Percentiles rank a stretch among this genome's conserved stretches.
phyloP scores from a whole-genome alignment of 2,888 invertebrate species.

The Pyrochroa serraticornis region DNA sequence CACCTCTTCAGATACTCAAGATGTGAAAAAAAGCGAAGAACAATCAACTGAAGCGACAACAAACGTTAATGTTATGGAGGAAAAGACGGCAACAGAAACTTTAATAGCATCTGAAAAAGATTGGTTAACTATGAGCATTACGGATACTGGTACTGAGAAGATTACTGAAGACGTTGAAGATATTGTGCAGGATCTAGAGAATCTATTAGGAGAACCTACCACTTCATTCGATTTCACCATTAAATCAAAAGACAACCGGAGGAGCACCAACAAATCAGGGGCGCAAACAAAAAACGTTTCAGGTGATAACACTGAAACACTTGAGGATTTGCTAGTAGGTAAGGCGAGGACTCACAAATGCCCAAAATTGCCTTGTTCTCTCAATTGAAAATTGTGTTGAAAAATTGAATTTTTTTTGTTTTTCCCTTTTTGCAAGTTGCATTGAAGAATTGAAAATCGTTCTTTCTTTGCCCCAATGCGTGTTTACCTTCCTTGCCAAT shows the following conservation, averaged over 20 bases:
- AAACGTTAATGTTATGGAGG: constrained; percentile 5
- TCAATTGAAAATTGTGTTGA: too few relatives aligned
- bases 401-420: too few relatives aligned
- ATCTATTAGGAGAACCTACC: constrained; percentile 49
- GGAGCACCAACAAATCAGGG: not conserved
- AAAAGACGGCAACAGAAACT: not conserved
- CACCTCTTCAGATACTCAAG: constrained; percentile 48
- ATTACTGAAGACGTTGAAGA: constrained; percentile 57
- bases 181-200: constrained; percentile 56
- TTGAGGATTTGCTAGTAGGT: too few relatives aligned
- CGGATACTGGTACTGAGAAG: constrained; percentile 44
- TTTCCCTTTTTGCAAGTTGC: too few relatives aligned
- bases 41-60: constrained; percentile 13
- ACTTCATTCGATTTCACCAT: constrained; percentile 38
- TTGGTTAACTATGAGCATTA: constrained; percentile 47
- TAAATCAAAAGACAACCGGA: not conserved
- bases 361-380: too few relatives aligned
- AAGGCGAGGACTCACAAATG: too few relatives aligned
- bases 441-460: too few relatives aligned
- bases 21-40: constrained; percentile 24
- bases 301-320: too few relatives aligned
- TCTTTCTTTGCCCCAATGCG: too few relatives aligned
- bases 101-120: constrained; percentile 37
- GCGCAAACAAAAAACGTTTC: too few relatives aligned
- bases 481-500: too few relatives aligned